phyloP scores from a whole-genome alignment of 2,113 vertebrate genomes.

The Lophius piscatorius region DNA sequence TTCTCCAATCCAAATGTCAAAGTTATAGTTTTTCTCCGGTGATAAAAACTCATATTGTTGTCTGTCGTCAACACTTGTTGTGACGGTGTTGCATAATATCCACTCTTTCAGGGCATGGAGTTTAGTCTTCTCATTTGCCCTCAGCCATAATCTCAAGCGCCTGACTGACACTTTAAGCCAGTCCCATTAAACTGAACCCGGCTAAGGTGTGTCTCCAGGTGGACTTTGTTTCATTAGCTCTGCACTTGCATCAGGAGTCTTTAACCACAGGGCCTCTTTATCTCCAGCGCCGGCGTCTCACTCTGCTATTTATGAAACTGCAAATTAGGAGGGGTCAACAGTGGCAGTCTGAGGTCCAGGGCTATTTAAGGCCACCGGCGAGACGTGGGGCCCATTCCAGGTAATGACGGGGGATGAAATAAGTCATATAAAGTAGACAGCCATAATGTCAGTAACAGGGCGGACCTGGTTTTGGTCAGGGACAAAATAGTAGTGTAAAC shows the following conservation, averaged over 20 bases:
- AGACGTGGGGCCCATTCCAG: conserved; percentile 76
- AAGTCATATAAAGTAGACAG: conserved; percentile 70
- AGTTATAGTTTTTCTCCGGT: conserved; percentile 15
- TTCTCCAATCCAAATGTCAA: conserved; percentile 7
- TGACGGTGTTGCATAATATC: conserved; percentile 46
- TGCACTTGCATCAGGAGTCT: conserved; percentile 37
- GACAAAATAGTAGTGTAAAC: conserved; percentile 58
- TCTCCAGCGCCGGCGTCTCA: conserved; percentile 61
- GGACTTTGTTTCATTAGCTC: conserved; percentile 53
- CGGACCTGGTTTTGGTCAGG: conserved; percentile 63
- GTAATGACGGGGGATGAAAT: conserved; percentile 80
- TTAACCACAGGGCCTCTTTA: conserved; percentile 59
- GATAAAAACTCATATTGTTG: background rate
- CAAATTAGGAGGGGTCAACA: conserved; percentile 74
- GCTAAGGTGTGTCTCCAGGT: conserved; percentile 71
- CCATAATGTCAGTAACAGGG: conserved; percentile 58
- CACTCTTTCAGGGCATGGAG: conserved; percentile 50
- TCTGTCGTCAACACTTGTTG: conserved; percentile 43
- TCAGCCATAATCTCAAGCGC: conserved; percentile 47
- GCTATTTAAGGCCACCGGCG: conserved; percentile 73
- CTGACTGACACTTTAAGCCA: conserved; percentile 56
- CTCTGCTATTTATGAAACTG: conserved; percentile 74
- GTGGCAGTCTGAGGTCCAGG: conserved; percentile 61
- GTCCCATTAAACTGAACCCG: conserved; percentile 50
- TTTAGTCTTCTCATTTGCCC: conserved; percentile 10